Evolutionary conservation across 2,888 invertebrate genomes (phyloP).

Genomic region (Raillietiella orientalis): DNA sequence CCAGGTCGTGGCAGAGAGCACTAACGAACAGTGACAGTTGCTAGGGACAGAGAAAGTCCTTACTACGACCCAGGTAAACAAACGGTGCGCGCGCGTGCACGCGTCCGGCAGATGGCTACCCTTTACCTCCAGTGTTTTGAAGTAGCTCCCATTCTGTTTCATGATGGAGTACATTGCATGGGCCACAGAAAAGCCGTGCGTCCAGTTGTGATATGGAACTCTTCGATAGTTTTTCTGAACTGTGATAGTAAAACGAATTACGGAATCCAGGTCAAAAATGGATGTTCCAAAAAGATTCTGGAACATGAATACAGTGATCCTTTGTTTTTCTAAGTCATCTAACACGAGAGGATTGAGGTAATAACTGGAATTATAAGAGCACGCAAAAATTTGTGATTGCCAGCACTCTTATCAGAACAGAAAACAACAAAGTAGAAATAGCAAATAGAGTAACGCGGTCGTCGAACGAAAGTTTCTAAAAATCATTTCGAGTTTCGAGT

Average conservation of each 20-base stretch:
- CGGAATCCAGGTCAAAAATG: conserved; percentile 28
- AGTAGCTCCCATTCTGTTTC: conserved; percentile 20
- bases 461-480: too few species aligned
- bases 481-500: too few species aligned
- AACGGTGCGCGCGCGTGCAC: too few species aligned
- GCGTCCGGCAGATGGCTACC: background rate
- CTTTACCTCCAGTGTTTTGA: conserved; percentile 24
- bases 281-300: conserved; percentile 28
- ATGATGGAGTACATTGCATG: conserved; percentile 45
- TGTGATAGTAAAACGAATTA: conserved; percentile 38
- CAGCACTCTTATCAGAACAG: too few species aligned
- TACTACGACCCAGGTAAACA: too few species aligned
- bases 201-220: conserved; percentile 63
- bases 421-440: too few species aligned
- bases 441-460: too few species aligned
- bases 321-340: conserved; percentile 32
- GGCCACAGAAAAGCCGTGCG: conserved; percentile 56
- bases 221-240: conserved; percentile 51
- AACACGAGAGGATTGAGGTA: conserved; percentile 36
- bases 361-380: conserved; percentile 17
- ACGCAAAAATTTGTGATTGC: too few species aligned
- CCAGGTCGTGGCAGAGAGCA: conserved; percentile 50
- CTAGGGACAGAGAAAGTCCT: conserved; percentile 17
- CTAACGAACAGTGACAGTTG: conserved; percentile 40
- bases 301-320: conserved; percentile 39